Evolutionary conservation across 2,888 invertebrate genomes (phyloP), one percentile per base, ranked within the genome.

Genomic region (Falcaria lacertinaria): DNA sequence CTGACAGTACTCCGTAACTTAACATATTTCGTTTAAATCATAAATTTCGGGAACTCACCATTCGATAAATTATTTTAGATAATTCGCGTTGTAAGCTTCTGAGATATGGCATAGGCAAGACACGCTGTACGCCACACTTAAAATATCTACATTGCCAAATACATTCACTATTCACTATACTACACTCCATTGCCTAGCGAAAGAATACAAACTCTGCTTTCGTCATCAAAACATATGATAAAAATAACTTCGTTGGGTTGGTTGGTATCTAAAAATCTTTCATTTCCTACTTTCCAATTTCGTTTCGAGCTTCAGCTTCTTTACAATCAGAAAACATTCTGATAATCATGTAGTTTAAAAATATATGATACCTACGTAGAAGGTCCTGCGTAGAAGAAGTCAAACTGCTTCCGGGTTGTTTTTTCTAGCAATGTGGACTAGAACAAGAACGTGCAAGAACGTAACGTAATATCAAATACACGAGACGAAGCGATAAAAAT

Each of bases 141-240:
- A n/a, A n/a, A n/a, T n/a, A n/a, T n/a, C n/a, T n/a, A n/a, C n/a
- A n/a, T n/a, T n/a, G n/a, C n/a, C n/a, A n/a, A n/a, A n/a, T n/a
- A n/a, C n/a, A n/a, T n/a, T n/a, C n/a, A n/a, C n/a, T n/a, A n/a
- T n/a, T n/a, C n/a, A n/a, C n/a, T n/a, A n/a, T n/a, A n/a, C n/a
- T n/a, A n/a, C n/a, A n/a, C n/a, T n/a, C n/a, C n/a, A n/a, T n/a
- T n/a, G n/a, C n/a, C n/a, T n/a, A n/a, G n/a, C n/a, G n/a, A n/a
- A n/a, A n/a, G n/a, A n/a, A n/a, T 50, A 46, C 47, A 43, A 44
- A 42, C 47, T 34, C 42, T 34, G 22, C 42, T 39, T 32, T 25
- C 35, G 22, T 39, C 28, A 28, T 11, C 28, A 28, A 28, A 28
- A 28, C 28, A 28, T 28, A 8, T 11, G 22, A 22, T 28, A 28